Evolutionary conservation across 2,888 invertebrate species (phyloP), one percentile per base, ranked within the genome.

Genomic region (Xylota segnis): DNA sequence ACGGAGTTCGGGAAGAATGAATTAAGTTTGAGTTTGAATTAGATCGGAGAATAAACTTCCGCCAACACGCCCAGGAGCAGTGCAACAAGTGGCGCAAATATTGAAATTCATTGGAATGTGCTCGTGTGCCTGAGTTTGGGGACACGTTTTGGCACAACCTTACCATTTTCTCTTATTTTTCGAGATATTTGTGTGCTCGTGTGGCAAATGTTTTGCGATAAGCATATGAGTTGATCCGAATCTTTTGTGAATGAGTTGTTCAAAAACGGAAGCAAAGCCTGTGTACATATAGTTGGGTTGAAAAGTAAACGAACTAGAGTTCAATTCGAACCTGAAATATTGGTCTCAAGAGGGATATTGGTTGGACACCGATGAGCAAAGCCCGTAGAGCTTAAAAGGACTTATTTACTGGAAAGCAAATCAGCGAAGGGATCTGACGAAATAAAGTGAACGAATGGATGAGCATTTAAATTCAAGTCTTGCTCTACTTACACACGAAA

Each of bases 21-120:
- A 59, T n/a, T 23, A 59, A 59, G 23, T 63, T 63, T 29, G 27
- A 27, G 45, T 61, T 43, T 43, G 43, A 43, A 61, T 45, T 45
- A 43, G 45, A 45, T 14, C n/a, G 14, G 27, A 7, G 43, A 43
- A 61, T 61, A 12, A 61, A 61, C 40, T 43, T 43, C 59, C 9
- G 23, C 4, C n/a, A 58, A 18, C 10, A 32, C 34, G 2, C 9
- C 14, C 23, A 23, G 18, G 3, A 6, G n/a, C 52, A 29, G 6
- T n/a, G 32, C 58, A 63, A 63, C 63, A 47, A 45, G 61, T 61
- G 40, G 40, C 7, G 6, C 40, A 59, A 37, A 18, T 18, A 40
- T 59, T 12, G 29, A 5, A 40, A 56, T 16, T 34, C 34, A 58
- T 37, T 12, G 32, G 58, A 37, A 61, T 61, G 59, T 27, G 43